These are phyloP conservation scores for Cenopis cana DNA, from an alignment of 2,888 invertebrate genomes.

Conservation along the genomic window DNA sequence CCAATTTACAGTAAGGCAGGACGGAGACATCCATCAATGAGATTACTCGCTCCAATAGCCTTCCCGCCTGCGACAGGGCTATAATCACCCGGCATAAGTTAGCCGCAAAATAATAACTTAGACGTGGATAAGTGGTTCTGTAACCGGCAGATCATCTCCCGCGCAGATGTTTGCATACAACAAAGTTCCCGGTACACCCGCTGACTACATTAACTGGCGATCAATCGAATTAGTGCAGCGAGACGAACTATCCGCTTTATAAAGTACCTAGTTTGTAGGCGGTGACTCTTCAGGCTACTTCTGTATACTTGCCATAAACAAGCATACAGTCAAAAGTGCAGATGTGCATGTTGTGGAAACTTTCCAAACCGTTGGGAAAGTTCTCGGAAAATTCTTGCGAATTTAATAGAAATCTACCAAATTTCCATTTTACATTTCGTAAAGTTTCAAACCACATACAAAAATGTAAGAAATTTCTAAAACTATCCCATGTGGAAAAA, in stretches of 20 bases:
- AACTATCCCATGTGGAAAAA: no score
- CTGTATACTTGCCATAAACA: no score
- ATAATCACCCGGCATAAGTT: constrained; percentile 60
- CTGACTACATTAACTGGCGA: constrained; percentile 5
- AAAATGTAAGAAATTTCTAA: no score
- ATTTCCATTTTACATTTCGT: no score
- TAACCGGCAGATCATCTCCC: constrained; percentile 47
- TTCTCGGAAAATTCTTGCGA: no score
- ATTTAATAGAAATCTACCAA: no score
- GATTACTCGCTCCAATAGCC: constrained; percentile 55
- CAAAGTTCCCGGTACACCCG: constrained; percentile 35
- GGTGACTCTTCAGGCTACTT: no score
- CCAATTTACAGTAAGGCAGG: background rate
- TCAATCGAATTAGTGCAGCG: constrained; percentile 36
- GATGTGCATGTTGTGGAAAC: no score
- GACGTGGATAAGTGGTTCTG: constrained; percentile 51
- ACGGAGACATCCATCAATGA: constrained; percentile 55
- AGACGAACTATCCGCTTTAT: constrained; percentile 5
- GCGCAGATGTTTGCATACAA: constrained; percentile 45
- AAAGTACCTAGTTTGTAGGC: no score
- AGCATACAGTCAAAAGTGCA: no score
- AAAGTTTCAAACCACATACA: no score
- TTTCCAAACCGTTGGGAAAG: no score
- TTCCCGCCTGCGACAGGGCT: constrained; percentile 45
- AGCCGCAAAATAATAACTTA: constrained; percentile 56